Evolutionary conservation across 2,888 invertebrate species (phyloP).

Genomic region (Julus scandinavius): DNA sequence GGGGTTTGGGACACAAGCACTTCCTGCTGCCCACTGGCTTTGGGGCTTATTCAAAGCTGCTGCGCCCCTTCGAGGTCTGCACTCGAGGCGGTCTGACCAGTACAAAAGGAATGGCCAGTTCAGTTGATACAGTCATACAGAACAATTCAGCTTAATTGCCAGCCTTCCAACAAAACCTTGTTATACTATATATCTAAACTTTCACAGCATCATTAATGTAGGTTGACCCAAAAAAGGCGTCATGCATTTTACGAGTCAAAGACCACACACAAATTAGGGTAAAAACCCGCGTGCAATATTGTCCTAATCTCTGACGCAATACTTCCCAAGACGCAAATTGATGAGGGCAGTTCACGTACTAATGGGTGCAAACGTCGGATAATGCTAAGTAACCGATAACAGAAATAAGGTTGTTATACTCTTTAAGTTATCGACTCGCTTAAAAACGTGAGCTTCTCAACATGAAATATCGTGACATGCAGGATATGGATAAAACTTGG

Average conservation of each 20-base stretch:
- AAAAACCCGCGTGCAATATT: neutral
- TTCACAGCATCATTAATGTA: neutral
- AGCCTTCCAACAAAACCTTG: neutral
- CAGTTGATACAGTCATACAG: too few relatives aligned
- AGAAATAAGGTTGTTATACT: neutral
- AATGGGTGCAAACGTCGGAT: conserved; percentile 23
- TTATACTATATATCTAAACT: neutral
- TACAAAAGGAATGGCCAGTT: neutral
- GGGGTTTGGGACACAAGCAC: too few relatives aligned
- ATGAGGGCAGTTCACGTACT: conserved; percentile 2
- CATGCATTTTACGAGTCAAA: neutral
- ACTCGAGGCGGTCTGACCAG: neutral
- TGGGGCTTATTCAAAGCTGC: too few relatives aligned
- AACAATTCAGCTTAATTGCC: neutral
- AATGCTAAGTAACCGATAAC: neutral
- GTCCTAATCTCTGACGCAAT: neutral
- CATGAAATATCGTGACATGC: too few relatives aligned
- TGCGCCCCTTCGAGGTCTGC: too few relatives aligned
- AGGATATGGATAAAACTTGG: too few relatives aligned
- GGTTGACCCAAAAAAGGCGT: neutral
- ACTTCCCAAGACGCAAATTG: neutral
- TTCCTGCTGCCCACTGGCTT: too few relatives aligned
- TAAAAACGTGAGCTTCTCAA: neutral
- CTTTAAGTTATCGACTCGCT: neutral
- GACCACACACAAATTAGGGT: conserved; percentile 26